Evolutionary conservation across 2,888 invertebrate genomes (phyloP).

Genomic region (Poecilobothrus nobilitatus): DNA sequence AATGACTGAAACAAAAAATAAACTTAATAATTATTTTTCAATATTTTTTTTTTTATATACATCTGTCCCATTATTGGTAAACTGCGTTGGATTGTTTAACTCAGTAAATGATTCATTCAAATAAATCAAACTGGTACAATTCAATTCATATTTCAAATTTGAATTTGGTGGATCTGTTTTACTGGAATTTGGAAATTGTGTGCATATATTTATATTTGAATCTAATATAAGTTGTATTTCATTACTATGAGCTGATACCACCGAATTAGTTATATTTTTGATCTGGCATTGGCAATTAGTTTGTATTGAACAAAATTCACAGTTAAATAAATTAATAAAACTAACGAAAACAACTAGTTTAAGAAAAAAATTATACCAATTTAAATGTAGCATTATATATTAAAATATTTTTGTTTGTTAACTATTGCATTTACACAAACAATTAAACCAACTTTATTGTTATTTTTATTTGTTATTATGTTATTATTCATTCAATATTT

Average conservation of each 20-base stretch:
- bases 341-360: neutral
- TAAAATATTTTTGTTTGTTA: too few species aligned
- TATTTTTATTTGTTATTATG: too few species aligned
- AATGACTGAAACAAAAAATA: slow-evolving; percentile 4
- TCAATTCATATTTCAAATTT: neutral
- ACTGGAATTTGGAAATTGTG: neutral
- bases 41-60: neutral
- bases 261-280: neutral
- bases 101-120: neutral
- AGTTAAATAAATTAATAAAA: neutral
- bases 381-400: neutral
- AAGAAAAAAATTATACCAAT: neutral
- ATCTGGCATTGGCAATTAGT: neutral
- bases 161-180: neutral
- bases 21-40: neutral
- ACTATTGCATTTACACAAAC: too few species aligned
- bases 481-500: too few species aligned
- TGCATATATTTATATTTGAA: neutral
- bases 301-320: neutral
- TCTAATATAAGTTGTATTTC: neutral
- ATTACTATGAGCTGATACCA: neutral
- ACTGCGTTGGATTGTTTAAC: neutral
- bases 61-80: neutral
- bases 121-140: neutral
- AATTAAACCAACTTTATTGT: too few species aligned